These are phyloP conservation scores for Phortica magna DNA, from an alignment of 2,888 invertebrate species.

Conservation along the genomic window DNA sequence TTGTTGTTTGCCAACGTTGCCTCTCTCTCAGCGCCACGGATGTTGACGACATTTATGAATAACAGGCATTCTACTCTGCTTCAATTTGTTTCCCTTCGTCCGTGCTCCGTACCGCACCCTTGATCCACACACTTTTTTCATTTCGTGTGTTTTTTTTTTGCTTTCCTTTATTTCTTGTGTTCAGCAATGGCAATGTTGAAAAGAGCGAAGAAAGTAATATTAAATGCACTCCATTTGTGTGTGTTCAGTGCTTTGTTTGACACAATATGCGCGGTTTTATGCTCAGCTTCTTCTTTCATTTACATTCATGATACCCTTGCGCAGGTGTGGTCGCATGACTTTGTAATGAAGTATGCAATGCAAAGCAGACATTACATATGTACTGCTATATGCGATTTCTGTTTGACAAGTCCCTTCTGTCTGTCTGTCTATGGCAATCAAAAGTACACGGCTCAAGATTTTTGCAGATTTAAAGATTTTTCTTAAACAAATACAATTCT, in stretches of 20 bases:
- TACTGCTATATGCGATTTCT: too few species aligned
- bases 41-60: slow-evolving; percentile 36
- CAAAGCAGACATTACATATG: too few species aligned
- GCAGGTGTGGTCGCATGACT: background rate
- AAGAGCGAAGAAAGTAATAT: slow-evolving; percentile 47
- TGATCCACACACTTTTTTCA: too few species aligned
- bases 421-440: too few species aligned
- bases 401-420: too few species aligned
- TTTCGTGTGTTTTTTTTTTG: too few species aligned
- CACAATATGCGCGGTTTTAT: background rate
- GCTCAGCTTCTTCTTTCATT: background rate
- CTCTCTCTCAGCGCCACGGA: background rate
- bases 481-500: too few species aligned
- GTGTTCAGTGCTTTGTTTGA: too few species aligned
- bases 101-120: background rate
- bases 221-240: slow-evolving; percentile 70
- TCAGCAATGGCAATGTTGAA: slow-evolving; percentile 53
- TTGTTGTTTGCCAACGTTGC: background rate
- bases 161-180: too few species aligned
- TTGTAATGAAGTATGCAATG: too few species aligned
- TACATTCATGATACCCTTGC: background rate
- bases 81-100: slow-evolving; percentile 41
- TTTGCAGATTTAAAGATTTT: too few species aligned
- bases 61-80: slow-evolving; percentile 53
- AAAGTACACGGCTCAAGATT: too few species aligned